Percentiles rank a stretch among this genome's conserved stretches.
Conservation (phyloP, 2,113 vertebrate genomes). For the Mohoua ochrocephala region DNA sequence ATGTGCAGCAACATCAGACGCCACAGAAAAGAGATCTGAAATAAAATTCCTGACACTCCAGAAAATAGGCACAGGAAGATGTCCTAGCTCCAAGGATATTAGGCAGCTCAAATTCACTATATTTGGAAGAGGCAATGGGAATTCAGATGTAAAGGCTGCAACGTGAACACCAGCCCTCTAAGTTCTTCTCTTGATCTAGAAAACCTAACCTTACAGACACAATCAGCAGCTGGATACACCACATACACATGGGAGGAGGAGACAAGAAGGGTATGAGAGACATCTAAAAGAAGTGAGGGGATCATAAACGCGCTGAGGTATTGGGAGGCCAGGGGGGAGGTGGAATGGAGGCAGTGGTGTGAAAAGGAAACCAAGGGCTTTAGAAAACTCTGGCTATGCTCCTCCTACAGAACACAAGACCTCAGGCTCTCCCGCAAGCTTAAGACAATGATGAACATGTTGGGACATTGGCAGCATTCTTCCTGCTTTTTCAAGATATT, state of each 20-base stretch:
- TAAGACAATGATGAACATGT: not conserved
- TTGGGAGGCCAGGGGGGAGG: not conserved
- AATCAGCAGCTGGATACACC: not conserved
- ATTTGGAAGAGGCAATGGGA: not conserved
- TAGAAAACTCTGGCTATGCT: not conserved
- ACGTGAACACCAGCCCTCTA: not conserved
- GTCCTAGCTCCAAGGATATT: not conserved
- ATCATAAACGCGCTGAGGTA: not conserved
- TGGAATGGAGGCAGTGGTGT: not conserved
- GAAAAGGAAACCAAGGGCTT: not conserved
- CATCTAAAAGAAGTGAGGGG: not conserved
- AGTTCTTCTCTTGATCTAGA: not conserved
- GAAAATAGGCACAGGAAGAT: not conserved
- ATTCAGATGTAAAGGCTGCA: not conserved
- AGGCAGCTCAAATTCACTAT: not conserved
- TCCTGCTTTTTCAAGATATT: not conserved
- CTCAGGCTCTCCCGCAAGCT: not conserved
- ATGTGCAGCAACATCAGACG: not conserved
- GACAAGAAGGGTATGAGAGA: not conserved
- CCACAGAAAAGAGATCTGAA: not conserved
- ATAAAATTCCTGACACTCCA: not conserved
- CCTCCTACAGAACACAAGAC: not conserved
- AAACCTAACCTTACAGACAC: not conserved
- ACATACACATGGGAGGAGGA: accelerated
- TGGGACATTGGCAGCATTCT: not conserved